Conservation (phyloP, 1,140 invertebrate species). For the Colletes latitarsis region DNA sequence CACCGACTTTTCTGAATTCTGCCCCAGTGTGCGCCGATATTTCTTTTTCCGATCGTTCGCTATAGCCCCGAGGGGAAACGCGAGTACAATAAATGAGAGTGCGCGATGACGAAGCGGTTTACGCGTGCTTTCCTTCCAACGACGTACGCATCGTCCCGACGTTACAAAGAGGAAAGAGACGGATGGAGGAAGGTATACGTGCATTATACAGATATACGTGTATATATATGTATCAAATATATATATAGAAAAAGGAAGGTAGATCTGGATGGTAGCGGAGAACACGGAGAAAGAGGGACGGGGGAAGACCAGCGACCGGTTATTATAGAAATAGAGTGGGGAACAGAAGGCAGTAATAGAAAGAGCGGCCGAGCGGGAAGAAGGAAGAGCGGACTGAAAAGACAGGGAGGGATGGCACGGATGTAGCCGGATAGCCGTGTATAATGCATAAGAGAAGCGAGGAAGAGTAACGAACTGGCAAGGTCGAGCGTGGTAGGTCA, state of each 20-base stretch:
- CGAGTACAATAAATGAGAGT: conserved; percentile 60
- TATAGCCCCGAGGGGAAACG: background rate
- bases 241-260: conserved; percentile 56
- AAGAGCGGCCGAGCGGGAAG: conserved; percentile 35
- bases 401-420: conserved; percentile 51
- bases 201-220: conserved; percentile 6
- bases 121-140: conserved; percentile 23
- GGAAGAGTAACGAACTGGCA: conserved; percentile 81
- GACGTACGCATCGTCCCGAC: background rate
- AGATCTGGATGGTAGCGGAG: conserved; percentile 53
- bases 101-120: conserved; percentile 62
- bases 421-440: conserved; percentile 67
- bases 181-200: conserved; percentile 34
- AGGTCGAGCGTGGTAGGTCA: conserved; percentile 81
- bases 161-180: conserved; percentile 33
- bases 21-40: background rate
- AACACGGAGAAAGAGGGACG: background rate
- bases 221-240: conserved; percentile 5
- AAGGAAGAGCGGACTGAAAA: conserved; percentile 16
- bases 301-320: background rate
- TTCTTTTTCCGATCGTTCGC: conserved; percentile 14
- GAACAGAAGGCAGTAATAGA: conserved; percentile 28
- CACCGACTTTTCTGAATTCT: no score
- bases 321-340: conserved; percentile 45
- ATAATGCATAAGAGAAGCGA: conserved; percentile 72